Percentiles rank a stretch among this genome's conserved stretches.
These are phyloP conservation scores for Batillaria attramentaria DNA, from an alignment of 1,140 invertebrate genomes.

Conservation along the genomic window DNA sequence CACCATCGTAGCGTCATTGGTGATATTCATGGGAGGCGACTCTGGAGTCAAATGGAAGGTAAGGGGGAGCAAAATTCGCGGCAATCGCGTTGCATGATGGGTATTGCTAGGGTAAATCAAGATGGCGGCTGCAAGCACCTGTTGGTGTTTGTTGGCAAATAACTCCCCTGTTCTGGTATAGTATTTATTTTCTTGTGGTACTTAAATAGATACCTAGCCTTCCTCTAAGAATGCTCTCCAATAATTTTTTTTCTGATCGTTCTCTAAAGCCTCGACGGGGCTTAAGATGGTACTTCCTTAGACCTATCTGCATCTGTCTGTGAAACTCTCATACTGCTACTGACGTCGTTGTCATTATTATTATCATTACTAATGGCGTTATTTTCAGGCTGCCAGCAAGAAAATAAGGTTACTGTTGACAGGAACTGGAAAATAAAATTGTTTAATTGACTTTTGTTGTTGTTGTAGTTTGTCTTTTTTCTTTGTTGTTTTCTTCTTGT, in stretches of 20 bases:
- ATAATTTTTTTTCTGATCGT: neutral
- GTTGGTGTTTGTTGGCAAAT: neutral
- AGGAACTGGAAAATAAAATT: no score
- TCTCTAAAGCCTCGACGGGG: neutral
- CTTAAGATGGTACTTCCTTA: neutral
- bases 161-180: neutral
- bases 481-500: no score
- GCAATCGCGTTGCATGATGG: conserved; percentile 44
- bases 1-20: neutral
- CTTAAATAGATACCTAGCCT: neutral
- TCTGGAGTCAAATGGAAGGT: neutral
- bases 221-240: neutral
- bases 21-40: neutral
- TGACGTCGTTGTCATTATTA: no score
- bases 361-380: no score
- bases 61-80: neutral
- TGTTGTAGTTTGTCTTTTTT: no score
- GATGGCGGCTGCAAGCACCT: conserved; percentile 32
- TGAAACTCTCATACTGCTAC: no score
- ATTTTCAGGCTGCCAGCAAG: no score
- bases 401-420: no score
- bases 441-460: no score
- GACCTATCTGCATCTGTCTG: neutral
- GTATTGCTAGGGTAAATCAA: conserved; percentile 61
- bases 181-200: neutral